A percentile compares a stretch with the other conserved stretches of the same genome.
Evolutionary conservation across 2,113 vertebrate species (phyloP).

Genomic region (Trematocara marginatum): DNA sequence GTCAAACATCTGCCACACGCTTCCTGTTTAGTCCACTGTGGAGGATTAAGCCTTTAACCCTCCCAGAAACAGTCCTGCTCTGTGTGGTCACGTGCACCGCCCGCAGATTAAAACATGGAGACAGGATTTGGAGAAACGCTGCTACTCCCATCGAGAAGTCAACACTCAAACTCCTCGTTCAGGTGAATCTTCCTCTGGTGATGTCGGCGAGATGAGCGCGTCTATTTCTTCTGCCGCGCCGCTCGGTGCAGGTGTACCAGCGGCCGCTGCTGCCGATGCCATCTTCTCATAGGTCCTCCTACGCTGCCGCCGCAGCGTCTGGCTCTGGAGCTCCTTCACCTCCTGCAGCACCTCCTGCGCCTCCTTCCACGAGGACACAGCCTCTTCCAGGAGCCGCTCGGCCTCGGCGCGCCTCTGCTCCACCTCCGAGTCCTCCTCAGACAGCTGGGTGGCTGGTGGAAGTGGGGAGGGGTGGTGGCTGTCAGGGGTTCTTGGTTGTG

Average conservation of each 20-base stretch:
- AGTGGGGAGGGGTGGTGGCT: background rate
- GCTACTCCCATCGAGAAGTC: background rate
- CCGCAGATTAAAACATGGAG: background rate
- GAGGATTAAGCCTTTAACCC: conserved; percentile 2
- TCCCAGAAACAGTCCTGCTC: conserved; percentile 13
- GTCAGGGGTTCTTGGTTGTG: background rate
- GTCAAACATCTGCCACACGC: background rate
- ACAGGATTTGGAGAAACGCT: background rate
- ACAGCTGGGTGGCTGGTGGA: background rate
- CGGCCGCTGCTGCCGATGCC: fast-evolving
- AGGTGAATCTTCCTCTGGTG: conserved; percentile 53
- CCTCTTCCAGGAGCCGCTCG: conserved; percentile 86
- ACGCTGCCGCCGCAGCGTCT: conserved; percentile 78
- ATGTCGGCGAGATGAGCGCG: background rate
- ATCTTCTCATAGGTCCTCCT: conserved; percentile 76
- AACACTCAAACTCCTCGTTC: background rate
- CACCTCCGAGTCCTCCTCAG: conserved; percentile 62
- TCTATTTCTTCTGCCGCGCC: background rate
- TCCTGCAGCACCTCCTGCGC: conserved; percentile 90
- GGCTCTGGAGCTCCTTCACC: conserved; percentile 85
- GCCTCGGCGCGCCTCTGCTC: conserved; percentile 80
- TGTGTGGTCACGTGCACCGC: background rate
- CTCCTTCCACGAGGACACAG: conserved; percentile 87
- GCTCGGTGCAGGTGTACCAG: background rate
- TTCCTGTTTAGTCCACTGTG: background rate